Evolutionary conservation across 2,888 invertebrate species (phyloP).

Genomic region (Ophioninae sp.): DNA sequence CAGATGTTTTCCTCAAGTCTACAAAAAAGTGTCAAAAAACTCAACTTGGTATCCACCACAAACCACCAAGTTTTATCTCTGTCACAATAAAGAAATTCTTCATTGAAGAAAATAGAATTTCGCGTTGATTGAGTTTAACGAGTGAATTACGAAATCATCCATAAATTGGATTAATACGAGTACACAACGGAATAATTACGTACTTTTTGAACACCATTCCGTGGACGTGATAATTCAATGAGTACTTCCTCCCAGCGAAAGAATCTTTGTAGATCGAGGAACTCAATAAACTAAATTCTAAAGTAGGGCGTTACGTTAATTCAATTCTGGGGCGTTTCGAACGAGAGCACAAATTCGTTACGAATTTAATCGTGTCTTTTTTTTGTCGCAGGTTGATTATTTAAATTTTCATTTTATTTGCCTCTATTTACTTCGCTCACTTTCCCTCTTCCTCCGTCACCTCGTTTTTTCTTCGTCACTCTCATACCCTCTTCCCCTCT

Average conservation of each 20-base stretch:
- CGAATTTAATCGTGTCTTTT: conserved; percentile 40
- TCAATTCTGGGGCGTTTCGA: conserved; percentile 24
- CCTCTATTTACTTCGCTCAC: conserved; percentile 19
- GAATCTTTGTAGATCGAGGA: conserved; percentile 26
- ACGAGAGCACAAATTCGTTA: conserved; percentile 31
- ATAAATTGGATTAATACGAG: neutral
- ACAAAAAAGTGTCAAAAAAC: no score
- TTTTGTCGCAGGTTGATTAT: conserved; percentile 15
- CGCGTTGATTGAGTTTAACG: no score
- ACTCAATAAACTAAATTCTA: conserved; percentile 36
- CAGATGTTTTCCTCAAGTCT: no score
- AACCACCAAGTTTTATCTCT: neutral
- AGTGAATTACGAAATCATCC: no score
- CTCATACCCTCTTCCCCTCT: neutral
- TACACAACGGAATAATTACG: neutral
- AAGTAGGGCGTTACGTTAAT: conserved; percentile 31
- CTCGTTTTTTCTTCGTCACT: conserved; percentile 18
- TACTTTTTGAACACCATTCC: neutral
- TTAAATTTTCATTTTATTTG: neutral
- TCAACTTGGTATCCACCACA: no score
- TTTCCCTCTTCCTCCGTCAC: neutral
- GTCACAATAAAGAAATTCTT: neutral
- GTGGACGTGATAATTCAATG: conserved; percentile 2
- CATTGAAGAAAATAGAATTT: no score
- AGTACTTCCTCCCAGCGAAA: neutral